These are phyloP conservation scores for Dryobota labecula DNA, from an alignment of 2,888 invertebrate genomes.

Conservation along the genomic window DNA sequence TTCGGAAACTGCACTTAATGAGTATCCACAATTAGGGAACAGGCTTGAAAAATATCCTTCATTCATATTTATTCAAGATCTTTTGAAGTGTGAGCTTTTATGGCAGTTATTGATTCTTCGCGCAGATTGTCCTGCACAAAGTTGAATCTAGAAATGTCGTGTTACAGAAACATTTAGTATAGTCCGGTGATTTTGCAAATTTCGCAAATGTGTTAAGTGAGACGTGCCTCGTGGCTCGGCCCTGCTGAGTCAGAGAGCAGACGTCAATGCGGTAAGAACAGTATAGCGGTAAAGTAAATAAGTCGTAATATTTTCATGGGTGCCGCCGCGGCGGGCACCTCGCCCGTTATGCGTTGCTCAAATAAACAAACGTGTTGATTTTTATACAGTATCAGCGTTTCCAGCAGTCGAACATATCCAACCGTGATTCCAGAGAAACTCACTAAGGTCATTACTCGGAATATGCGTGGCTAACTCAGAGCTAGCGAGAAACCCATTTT, in stretches of 20 bases:
- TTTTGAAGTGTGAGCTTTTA: neutral
- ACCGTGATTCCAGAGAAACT: constrained; percentile 76
- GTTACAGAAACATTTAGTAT: constrained; percentile 47
- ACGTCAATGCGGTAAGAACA: constrained; percentile 84
- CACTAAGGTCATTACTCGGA: constrained; percentile 54
- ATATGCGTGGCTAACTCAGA: constrained; percentile 52
- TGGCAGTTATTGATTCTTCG: neutral
- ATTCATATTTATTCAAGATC: neutral
- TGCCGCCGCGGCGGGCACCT: constrained; percentile 84
- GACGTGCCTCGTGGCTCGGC: constrained; percentile 70
- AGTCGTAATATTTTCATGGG: constrained; percentile 89
- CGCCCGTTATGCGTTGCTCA: constrained; percentile 84
- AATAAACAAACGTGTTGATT: constrained; percentile 88
- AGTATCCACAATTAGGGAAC: too few relatives aligned
- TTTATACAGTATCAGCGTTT: constrained; percentile 85
- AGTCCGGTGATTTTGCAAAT: constrained; percentile 55
- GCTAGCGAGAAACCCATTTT: constrained; percentile 40
- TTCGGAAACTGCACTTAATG: neutral
- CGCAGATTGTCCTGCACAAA: neutral
- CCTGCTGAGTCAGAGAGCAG: constrained; percentile 76
- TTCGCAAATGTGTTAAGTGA: constrained; percentile 64
- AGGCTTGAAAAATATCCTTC: neutral
- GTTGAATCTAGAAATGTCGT: constrained; percentile 1
- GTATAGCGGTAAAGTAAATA: constrained; percentile 87
- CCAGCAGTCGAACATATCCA: constrained; percentile 72